Percentiles rank a stretch among this genome's conserved stretches.
phyloP scores from a whole-genome alignment of 2,113 vertebrate genomes.

The Xenus cinereus region DNA sequence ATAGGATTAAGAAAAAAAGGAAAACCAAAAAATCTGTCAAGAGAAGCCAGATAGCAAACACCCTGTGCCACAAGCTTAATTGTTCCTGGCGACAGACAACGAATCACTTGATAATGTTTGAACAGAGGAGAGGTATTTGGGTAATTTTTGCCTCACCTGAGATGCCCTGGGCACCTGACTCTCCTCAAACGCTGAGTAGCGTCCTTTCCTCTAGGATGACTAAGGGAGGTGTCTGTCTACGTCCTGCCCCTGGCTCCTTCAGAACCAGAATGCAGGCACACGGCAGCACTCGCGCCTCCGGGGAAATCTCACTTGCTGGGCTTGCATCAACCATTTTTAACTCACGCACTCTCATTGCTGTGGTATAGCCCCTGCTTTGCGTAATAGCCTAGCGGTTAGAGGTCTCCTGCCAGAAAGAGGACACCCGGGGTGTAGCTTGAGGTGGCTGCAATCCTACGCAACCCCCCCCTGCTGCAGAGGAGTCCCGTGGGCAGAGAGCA shows the following conservation, averaged over 20 bases:
- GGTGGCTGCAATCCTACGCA: neutral
- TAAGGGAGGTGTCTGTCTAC: neutral
- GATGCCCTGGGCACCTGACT: neutral
- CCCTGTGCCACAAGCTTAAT: neutral
- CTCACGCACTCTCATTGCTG: neutral
- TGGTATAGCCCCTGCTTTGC: neutral
- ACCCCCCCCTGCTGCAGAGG: accelerated
- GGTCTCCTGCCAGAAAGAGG: neutral
- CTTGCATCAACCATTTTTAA: neutral
- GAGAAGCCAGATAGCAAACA: neutral
- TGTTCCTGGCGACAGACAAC: neutral
- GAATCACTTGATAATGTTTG: neutral
- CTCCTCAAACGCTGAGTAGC: neutral
- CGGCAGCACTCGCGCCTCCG: accelerated
- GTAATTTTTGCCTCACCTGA: neutral
- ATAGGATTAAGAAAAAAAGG: neutral
- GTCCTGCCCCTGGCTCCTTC: neutral
- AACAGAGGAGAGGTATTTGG: neutral
- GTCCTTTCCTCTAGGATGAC: neutral
- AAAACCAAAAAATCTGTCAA: neutral
- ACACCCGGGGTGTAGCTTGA: neutral
- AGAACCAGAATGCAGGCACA: neutral
- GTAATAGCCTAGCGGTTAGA: neutral
- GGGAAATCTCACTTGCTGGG: neutral
- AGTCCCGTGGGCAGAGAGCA: neutral